phyloP scores from a whole-genome alignment of 2,888 invertebrate genomes.

The Drosophila eohydei region DNA sequence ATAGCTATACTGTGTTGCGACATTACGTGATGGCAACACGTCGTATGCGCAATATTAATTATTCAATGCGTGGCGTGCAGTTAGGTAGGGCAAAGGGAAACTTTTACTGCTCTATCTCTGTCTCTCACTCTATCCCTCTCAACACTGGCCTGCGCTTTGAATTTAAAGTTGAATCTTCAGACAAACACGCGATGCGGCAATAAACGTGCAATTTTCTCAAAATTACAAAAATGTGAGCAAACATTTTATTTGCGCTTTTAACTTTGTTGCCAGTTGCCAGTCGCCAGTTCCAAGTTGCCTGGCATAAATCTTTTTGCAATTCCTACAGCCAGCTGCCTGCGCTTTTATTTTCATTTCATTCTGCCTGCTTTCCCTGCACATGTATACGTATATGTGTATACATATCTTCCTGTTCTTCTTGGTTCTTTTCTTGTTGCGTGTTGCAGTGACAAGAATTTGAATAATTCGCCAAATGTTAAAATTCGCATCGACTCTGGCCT shows the following conservation, averaged over 20 bases:
- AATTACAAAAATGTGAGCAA: constrained; percentile 79
- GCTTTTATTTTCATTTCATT: constrained; percentile 53
- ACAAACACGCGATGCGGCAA: constrained; percentile 61
- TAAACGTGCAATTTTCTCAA: constrained; percentile 71
- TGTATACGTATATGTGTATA: neutral
- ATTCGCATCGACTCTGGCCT: constrained; percentile 61
- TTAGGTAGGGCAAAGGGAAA: constrained; percentile 8
- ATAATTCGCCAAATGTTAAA: constrained; percentile 79
- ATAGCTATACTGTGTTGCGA: constrained; percentile 31
- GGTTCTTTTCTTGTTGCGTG: constrained; percentile 23
- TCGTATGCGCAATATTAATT: constrained; percentile 78
- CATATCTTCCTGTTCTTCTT: constrained; percentile 21
- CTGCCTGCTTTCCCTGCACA: constrained; percentile 24
- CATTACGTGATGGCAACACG: constrained; percentile 58
- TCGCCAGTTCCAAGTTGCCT: constrained; percentile 18
- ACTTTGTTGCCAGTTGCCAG: constrained; percentile 49
- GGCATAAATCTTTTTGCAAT: constrained; percentile 74
- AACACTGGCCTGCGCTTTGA: constrained; percentile 29
- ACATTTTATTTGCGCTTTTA: constrained; percentile 75
- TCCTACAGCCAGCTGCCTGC: constrained; percentile 44
- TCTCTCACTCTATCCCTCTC: neutral
- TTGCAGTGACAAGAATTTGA: constrained; percentile 81
- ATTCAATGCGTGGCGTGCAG: constrained; percentile 50
- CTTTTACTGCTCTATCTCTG: neutral
- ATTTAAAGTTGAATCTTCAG: constrained; percentile 53